These are phyloP conservation scores for Scrobipalpa costella DNA, from an alignment of 2,888 invertebrate genomes.

Conservation along the genomic window DNA sequence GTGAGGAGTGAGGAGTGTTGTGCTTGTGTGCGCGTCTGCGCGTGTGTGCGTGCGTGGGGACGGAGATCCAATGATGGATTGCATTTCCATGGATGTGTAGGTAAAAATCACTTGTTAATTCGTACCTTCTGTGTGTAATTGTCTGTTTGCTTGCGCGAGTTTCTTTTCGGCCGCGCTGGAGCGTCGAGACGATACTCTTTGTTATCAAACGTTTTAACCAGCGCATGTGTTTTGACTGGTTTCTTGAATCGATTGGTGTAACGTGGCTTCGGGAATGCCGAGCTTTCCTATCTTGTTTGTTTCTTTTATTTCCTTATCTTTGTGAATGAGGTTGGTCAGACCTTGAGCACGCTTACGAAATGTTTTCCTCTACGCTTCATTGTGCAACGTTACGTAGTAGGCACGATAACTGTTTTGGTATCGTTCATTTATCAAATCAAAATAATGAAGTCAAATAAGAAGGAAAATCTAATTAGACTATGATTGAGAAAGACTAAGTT, in stretches of 20 bases:
- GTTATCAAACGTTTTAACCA: conserved; percentile 36
- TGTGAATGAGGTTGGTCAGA: conserved; percentile 52
- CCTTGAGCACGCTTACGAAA: conserved; percentile 63
- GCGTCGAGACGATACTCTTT: conserved; percentile 56
- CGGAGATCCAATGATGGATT: conserved; percentile 78
- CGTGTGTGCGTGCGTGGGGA: conserved; percentile 69
- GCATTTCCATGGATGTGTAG: conserved; percentile 78
- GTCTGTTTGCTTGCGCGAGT: conserved; percentile 46
- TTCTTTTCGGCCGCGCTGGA: conserved; percentile 39
- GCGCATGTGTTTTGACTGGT: conserved; percentile 54
- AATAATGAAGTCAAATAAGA: background rate
- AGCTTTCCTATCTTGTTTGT: conserved; percentile 52
- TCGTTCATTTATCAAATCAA: background rate
- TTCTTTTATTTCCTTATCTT: conserved; percentile 51
- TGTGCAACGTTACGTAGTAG: conserved; percentile 35
- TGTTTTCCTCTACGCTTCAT: conserved; percentile 55
- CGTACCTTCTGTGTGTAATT: conserved; percentile 51
- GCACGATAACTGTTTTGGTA: background rate
- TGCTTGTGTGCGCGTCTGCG: conserved; percentile 66
- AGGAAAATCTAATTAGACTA: conserved; percentile 46
- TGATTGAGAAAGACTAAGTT: conserved; percentile 32
- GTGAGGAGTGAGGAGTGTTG: conserved; percentile 73
- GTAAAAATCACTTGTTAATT: conserved; percentile 69
- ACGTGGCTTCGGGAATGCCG: conserved; percentile 41
- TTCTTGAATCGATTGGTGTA: conserved; percentile 62